Percentiles rank a stretch among this genome's conserved stretches.
Conservation (phyloP, 2,797 vertebrate genomes). For the Rhinophrynus dorsalis region DNA sequence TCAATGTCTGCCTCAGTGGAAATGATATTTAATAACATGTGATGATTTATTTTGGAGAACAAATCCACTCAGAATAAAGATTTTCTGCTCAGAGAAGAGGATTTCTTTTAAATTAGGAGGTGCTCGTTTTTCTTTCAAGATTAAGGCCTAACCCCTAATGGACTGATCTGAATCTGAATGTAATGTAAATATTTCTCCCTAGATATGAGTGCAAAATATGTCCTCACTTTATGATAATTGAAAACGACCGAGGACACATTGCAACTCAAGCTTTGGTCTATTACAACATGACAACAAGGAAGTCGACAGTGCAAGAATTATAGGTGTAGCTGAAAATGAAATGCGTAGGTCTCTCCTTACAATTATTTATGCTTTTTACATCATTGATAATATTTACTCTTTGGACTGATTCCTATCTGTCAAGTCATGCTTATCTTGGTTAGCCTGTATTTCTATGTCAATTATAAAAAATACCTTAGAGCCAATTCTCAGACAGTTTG, state of each 20-base stretch:
- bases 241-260: neutral
- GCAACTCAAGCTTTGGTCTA: neutral
- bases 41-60: too few species aligned
- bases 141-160: too few species aligned
- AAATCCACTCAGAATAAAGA: too few species aligned
- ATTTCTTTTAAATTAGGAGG: too few species aligned
- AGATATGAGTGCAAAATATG: too few species aligned
- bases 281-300: neutral
- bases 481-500: slow-evolving; percentile 1
- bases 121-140: too few species aligned
- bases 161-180: too few species aligned
- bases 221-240: too few species aligned
- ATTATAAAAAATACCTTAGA: slow-evolving; percentile 4
- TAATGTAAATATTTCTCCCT: too few species aligned
- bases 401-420: neutral
- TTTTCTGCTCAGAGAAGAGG: too few species aligned
- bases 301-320: neutral
- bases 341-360: neutral
- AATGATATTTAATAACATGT: too few species aligned
- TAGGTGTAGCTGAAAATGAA: neutral
- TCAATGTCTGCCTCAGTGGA: too few species aligned
- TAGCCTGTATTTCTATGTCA: neutral
- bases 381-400: neutral
- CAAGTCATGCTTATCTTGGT: neutral
- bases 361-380: slow-evolving; percentile 9